Evolutionary conservation across 2,797 vertebrate genomes (phyloP).

Genomic region (Amblyraja radiata): DNA sequence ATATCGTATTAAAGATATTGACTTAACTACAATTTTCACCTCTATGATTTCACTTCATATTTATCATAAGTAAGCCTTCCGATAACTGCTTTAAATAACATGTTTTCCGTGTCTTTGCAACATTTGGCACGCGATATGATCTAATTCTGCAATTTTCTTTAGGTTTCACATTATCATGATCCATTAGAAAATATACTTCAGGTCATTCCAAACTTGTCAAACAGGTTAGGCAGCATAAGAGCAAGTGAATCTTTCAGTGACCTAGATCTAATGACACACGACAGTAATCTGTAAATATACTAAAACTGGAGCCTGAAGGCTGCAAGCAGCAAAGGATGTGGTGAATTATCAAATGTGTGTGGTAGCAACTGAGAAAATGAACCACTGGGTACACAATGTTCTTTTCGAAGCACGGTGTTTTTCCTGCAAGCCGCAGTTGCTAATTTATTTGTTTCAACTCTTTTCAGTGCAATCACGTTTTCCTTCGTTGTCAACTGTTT

Average conservation of each 20-base stretch:
- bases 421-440: neutral
- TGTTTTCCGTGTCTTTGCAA: too few relatives aligned
- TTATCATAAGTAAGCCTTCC: too few relatives aligned
- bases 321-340: constrained; percentile 29
- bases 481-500: neutral
- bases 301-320: neutral
- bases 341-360: constrained; percentile 11
- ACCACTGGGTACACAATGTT: neutral
- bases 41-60: too few relatives aligned
- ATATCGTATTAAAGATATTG: too few relatives aligned
- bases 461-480: neutral
- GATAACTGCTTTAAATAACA: too few relatives aligned
- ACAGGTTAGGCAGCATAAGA: too few relatives aligned
- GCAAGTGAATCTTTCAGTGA: neutral
- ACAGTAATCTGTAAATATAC: neutral
- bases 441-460: neutral
- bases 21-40: too few relatives aligned
- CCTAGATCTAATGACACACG: neutral
- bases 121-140: too few relatives aligned
- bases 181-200: too few relatives aligned
- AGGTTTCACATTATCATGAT: too few relatives aligned
- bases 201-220: too few relatives aligned
- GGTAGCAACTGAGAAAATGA: constrained; percentile 7
- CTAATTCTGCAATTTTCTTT: too few relatives aligned
- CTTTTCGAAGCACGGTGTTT: neutral